Base-by-base conservation (phyloP, 2,888 invertebrate genomes). In the Coenonympha glycerion region DNA sequence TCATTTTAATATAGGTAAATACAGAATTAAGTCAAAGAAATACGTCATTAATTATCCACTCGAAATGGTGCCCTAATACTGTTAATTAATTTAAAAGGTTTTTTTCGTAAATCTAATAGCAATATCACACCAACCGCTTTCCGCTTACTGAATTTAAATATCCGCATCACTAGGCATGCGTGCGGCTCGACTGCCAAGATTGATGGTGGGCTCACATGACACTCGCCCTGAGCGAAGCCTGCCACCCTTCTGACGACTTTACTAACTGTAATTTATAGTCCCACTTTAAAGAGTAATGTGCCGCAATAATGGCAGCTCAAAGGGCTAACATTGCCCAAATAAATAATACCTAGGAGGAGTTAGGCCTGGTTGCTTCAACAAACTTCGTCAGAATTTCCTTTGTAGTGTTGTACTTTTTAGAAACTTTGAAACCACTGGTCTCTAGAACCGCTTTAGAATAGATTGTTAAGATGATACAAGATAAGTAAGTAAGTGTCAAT, bases 151-250 rank as follows among this genome's bases (percentile, higher is more conserved):
- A 26, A 53, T 47, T 49, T 42, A 47, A 48, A 37, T 49, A 49
- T 49, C 37, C 49, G 45, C 54, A 47, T 42, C 30, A 50, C 44
- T 49, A 52, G 45, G 49, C 49, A 45, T 50, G 54, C 49, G 52
- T 34, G 47, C 42, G 41, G 44, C 33, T 33, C 50, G 56, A 36
- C 41, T 47, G 11, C 28, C 46, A 77, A 85, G 85, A 85, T 85
- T 84, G 82, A 85, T 85, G 78, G 79, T 68, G 70, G 79, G 79
- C 83, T 84, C 81, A 82, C 84, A 85, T 84, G 85, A 79, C 82
- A 84, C 73, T 73, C 73, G 73, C 76, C 78, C 77, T 30, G 44
- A 44, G 33, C 73, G 73, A 75, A 69, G 74, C 65, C 76, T 75
- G 73, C 69, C 76, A 78, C 82, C 84, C 84, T 82, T 82, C 79